phyloP scores from a whole-genome alignment of 2,113 vertebrate species.

The Ctenomys sociabilis region DNA sequence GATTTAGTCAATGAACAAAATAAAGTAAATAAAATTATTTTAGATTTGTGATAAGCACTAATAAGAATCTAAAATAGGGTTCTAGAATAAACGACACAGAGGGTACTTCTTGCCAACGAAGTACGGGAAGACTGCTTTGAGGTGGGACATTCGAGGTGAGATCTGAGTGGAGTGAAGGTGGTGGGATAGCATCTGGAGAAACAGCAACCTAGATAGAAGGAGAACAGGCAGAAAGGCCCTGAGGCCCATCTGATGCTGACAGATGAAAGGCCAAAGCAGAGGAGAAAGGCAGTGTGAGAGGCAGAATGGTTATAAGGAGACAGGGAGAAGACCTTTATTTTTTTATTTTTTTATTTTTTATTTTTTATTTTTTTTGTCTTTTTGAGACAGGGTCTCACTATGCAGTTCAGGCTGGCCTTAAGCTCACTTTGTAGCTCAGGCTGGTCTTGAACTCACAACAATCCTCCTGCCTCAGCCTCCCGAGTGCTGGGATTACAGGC shows the following conservation, averaged over 20 bases:
- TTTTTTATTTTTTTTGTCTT: too few species aligned
- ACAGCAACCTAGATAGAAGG: not conserved
- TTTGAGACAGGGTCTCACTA: too few species aligned
- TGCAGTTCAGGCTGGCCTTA: too few species aligned
- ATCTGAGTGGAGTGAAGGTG: not conserved
- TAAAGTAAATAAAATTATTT: conserved; percentile 37
- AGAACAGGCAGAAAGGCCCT: not conserved
- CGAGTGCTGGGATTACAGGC: too few species aligned
- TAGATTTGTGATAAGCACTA: conserved; percentile 1
- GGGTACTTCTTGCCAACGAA: not conserved
- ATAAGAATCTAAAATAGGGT: conserved; percentile 25
- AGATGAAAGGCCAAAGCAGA: not conserved
- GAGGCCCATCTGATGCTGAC: not conserved
- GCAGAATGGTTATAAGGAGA: not conserved
- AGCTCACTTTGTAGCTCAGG: too few species aligned
- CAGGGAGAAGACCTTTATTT: not conserved
- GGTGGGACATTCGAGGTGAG: not conserved
- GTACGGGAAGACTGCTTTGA: not conserved
- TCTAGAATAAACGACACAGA: not conserved
- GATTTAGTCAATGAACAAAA: not conserved
- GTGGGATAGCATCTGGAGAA: not conserved
- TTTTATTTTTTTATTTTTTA: too few species aligned
- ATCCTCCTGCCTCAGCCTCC: too few species aligned
- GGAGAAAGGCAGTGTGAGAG: not conserved
- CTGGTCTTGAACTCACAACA: too few species aligned